phyloP scores from a whole-genome alignment of 2,888 invertebrate genomes.

The Beris morrisii region DNA sequence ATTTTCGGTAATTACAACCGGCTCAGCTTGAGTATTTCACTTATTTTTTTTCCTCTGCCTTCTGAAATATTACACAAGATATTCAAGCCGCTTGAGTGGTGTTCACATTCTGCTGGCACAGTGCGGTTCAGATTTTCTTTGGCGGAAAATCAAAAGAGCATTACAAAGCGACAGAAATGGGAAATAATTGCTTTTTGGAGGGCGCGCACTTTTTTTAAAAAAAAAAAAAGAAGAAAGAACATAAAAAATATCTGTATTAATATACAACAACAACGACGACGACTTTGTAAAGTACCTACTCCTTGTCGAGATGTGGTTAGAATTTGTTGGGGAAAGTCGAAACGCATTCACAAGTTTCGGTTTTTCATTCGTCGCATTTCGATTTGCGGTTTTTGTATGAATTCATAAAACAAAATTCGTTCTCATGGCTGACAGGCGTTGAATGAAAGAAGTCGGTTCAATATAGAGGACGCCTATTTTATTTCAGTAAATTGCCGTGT shows the following conservation, averaged over 20 bases:
- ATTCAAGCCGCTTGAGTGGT: not conserved
- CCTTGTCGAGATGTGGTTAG: constrained; percentile 15
- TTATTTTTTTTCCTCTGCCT: not conserved
- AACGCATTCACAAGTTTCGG: not conserved
- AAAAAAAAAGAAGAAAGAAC: not conserved
- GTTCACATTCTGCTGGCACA: too few species aligned
- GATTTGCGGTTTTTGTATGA: constrained; percentile 19
- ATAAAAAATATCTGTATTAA: not conserved
- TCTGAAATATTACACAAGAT: not conserved
- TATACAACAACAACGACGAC: not conserved
- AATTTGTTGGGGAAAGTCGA: constrained; percentile 8
- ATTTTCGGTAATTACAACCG: constrained; percentile 23
- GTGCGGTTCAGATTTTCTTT: not conserved
- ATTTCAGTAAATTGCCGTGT: too few species aligned
- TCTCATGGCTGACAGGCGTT: too few species aligned
- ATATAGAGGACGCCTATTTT: too few species aligned
- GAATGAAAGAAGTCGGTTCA: too few species aligned
- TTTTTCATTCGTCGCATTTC: constrained; percentile 10
- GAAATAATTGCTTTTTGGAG: constrained; percentile 22
- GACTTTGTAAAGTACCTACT: not conserved
- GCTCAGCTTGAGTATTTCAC: constrained; percentile 11
- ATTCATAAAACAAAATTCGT: constrained; percentile 16
- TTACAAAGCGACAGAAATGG: constrained; percentile 12
- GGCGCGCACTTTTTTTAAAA: not conserved
- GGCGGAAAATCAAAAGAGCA: constrained; percentile 1